These are phyloP conservation scores for Dryomyza anilis DNA, from an alignment of 2,888 invertebrate species.

Conservation along the genomic window DNA sequence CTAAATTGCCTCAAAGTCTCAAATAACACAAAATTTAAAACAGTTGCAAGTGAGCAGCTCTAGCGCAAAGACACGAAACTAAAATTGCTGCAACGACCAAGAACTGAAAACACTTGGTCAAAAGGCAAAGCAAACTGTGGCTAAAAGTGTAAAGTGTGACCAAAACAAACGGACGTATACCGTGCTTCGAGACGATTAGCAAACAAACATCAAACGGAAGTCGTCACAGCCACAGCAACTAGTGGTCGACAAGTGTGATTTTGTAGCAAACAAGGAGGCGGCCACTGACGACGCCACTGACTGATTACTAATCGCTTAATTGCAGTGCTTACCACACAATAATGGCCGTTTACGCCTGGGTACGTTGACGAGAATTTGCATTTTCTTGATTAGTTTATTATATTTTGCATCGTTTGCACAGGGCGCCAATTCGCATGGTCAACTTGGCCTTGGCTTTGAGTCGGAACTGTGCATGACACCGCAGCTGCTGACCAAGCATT, in stretches of 20 bases:
- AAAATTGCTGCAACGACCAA: neutral
- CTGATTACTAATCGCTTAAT: constrained; percentile 4
- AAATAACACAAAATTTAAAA: neutral
- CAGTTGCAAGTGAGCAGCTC: constrained; percentile 17
- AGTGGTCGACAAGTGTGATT: constrained; percentile 6
- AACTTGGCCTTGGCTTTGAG: constrained; percentile 72
- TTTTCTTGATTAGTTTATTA: constrained; percentile 11
- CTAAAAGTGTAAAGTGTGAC: neutral
- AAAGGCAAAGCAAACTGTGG: neutral
- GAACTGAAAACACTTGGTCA: neutral
- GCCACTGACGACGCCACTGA: too few relatives aligned
- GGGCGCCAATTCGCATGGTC: constrained; percentile 86
- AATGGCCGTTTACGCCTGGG: constrained; percentile 62
- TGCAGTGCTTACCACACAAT: constrained; percentile 25
- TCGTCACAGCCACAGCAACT: constrained; percentile 20
- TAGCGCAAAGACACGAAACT: neutral
- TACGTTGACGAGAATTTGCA: constrained; percentile 40
- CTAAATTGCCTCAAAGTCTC: neutral
- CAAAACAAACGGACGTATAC: neutral
- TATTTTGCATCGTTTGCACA: too few relatives aligned
- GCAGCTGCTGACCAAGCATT: constrained; percentile 52
- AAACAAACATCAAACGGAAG: constrained; percentile 15
- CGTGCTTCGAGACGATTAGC: constrained; percentile 8
- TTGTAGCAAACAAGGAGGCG: neutral
- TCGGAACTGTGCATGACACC: constrained; percentile 73